Evolutionary conservation across 1,140 invertebrate genomes (phyloP).

Genomic region (Saccostrea cuccullata): DNA sequence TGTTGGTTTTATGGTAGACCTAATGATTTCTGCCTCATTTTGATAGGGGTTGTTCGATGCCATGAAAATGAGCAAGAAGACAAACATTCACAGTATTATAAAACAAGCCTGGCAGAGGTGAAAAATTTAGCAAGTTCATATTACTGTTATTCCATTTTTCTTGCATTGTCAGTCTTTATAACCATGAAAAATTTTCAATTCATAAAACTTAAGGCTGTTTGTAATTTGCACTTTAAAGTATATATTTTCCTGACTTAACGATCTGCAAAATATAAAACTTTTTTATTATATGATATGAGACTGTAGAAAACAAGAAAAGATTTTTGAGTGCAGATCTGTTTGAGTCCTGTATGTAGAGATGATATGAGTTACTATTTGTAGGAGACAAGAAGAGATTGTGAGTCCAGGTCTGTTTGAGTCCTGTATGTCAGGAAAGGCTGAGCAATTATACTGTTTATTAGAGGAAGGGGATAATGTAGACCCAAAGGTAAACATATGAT

Average conservation of each 20-base stretch:
- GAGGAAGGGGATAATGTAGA: constrained; percentile 74
- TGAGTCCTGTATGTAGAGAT: no score
- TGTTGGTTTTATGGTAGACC: no score
- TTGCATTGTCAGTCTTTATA: no score
- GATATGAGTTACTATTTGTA: constrained; percentile 39
- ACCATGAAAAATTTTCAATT: no score
- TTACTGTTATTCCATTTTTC: no score
- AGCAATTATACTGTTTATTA: constrained; percentile 67
- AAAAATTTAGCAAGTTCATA: not conserved
- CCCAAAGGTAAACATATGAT: constrained; percentile 61
- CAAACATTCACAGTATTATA: constrained; percentile 64
- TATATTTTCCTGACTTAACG: no score
- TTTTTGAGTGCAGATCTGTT: no score
- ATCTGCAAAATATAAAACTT: no score
- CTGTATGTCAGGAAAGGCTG: constrained; percentile 70
- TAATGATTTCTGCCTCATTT: constrained; percentile 34
- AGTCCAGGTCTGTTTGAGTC: constrained; percentile 66
- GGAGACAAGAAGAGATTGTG: constrained; percentile 72
- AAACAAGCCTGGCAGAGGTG: constrained; percentile 66
- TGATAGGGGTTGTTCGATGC: constrained; percentile 70
- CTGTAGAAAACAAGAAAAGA: no score
- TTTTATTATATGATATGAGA: no score
- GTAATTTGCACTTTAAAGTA: no score
- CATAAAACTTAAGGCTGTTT: no score
- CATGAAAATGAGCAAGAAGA: constrained; percentile 64